These are phyloP conservation scores for Temnopleurus reevesii DNA, from an alignment of 53 echinoderm and acorn worm genomes.

Conservation along the genomic window DNA sequence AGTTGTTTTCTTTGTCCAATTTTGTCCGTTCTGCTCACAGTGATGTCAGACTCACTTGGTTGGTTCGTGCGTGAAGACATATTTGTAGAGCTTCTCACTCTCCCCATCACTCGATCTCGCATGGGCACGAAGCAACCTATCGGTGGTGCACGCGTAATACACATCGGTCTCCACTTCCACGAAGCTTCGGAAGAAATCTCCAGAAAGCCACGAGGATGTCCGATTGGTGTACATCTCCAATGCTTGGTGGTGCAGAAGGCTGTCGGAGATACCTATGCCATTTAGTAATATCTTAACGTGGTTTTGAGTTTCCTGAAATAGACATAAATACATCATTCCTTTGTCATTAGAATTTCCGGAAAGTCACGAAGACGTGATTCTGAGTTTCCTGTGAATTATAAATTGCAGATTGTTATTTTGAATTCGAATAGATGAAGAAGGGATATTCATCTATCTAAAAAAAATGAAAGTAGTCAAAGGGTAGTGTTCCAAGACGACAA, in stretches of 20 bases:
- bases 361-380: no score
- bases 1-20: no score
- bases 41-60: background rate
- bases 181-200: slow-evolving; percentile 6
- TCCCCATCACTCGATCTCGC: background rate
- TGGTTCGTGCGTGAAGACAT: slow-evolving; percentile 24
- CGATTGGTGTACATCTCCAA: slow-evolving; percentile 35
- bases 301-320: background rate
- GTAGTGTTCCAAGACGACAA: no score
- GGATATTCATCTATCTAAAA: no score
- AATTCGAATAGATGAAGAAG: no score
- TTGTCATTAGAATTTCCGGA: no score
- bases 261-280: background rate
- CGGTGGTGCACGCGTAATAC: slow-evolving; percentile 16
- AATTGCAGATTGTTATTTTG: no score
- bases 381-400: no score
- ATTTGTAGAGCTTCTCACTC: background rate
- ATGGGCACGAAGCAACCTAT: slow-evolving; percentile 37
- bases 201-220: background rate
- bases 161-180: slow-evolving; percentile 11
- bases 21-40: no score
- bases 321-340: no score
- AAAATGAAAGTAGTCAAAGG: no score
- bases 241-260: background rate
- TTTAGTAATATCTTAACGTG: background rate